Evolutionary conservation across 2,888 invertebrate species (phyloP), one percentile per base, ranked within the genome.

Genomic region (Cactoblastis cactorum): DNA sequence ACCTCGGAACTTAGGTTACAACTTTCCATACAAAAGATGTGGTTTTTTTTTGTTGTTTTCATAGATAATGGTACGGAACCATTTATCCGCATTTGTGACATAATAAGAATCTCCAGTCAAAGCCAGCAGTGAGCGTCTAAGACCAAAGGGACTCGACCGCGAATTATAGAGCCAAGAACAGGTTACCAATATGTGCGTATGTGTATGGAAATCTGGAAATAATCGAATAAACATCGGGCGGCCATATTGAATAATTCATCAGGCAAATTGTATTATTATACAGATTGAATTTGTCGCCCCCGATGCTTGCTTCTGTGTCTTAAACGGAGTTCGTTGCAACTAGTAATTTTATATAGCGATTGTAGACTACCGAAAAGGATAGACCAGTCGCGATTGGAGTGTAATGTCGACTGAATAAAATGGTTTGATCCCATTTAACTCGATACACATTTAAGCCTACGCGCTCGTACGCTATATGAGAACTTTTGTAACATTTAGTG

Each of bases 211-310:
- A 68, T 71, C 58, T 58, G 66, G 56, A 62, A 64, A 67, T 77
- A 74, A 80, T 81, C 75, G 77, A 77, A 81, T 77, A 79, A 74
- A 79, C 77, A 77, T 70, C 67, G 69, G 67, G 63, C 69, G 59
- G 65, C 74, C 69, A 71, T 74, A 69, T 73, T 88, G 86, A 77
- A 88, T 88, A 73, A 87, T 87, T 85, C 86, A 86, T 78, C 60
- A 65, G 65, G 77, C 80, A 81, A 82, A 87, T 85, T 81, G 84
- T 81, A 76, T 79, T 82, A 81, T 85, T 84, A 85, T 84, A 79
- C 82, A 69, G 73, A 74, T 74, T 77, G 77, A 74, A 83, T 83
- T 83, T 80, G 84, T 83, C 84, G 73, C 70, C 55, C n/a, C 47
- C 56, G 56, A 65, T 67, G 71, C 74, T 63, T 56, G 53, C 55